Percentiles rank a stretch among this genome's conserved stretches.
phyloP scores from a whole-genome alignment of 2,113 vertebrate species.

The Prunella fulvescens region DNA sequence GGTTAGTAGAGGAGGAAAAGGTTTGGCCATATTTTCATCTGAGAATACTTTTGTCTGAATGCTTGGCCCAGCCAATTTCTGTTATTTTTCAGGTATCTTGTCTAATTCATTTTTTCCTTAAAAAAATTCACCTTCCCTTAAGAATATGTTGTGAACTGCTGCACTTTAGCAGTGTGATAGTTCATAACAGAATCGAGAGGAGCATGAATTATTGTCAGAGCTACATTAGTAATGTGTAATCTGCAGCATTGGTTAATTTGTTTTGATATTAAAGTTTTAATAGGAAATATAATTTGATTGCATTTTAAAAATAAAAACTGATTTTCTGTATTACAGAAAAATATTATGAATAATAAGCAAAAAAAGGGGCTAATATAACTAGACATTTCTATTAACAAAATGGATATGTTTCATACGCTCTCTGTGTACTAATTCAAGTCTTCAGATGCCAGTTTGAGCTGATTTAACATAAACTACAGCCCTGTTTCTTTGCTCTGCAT shows the following conservation, averaged over 20 bases:
- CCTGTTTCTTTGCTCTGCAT: neutral
- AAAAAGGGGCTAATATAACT: slow-evolving; percentile 60
- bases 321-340: slow-evolving; percentile 69
- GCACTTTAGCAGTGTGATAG: slow-evolving; percentile 56
- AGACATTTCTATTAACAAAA: slow-evolving; percentile 73
- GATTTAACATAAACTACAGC: slow-evolving; percentile 18
- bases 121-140: slow-evolving; percentile 14
- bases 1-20: neutral
- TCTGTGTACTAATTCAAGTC: slow-evolving; percentile 66
- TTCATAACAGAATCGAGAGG: slow-evolving; percentile 57
- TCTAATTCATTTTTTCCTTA: neutral
- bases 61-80: neutral
- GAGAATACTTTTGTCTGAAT: neutral
- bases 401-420: slow-evolving; percentile 54
- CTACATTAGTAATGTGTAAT: slow-evolving; percentile 72
- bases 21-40: neutral
- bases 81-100: neutral
- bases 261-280: slow-evolving; percentile 79
- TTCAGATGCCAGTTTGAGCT: slow-evolving; percentile 32
- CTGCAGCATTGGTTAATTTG: slow-evolving; percentile 76
- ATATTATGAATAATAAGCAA: slow-evolving; percentile 80
- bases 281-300: slow-evolving; percentile 79
- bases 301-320: slow-evolving; percentile 76
- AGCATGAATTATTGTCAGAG: slow-evolving; percentile 66
- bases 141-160: slow-evolving; percentile 44